phyloP scores from a whole-genome alignment of 2,113 vertebrate genomes.

The Misgurnus anguillicaudatus region DNA sequence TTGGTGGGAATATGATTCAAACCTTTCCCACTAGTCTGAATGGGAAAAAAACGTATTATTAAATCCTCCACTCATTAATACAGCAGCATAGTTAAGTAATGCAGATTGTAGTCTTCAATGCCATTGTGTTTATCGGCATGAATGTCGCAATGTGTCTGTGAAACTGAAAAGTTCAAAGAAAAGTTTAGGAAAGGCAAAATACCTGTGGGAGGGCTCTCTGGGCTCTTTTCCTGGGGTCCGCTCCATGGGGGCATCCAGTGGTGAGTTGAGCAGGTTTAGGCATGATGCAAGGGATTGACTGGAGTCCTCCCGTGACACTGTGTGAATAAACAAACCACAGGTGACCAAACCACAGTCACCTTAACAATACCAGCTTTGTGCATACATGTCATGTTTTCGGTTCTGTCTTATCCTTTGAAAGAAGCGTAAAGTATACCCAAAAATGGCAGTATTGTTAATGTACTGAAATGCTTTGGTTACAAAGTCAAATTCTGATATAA shows the following conservation, averaged over 20 bases:
- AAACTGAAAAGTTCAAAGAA: too few species aligned
- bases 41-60: too few species aligned
- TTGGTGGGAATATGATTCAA: too few species aligned
- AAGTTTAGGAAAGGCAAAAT: constrained; percentile 52
- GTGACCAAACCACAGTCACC: background rate
- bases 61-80: too few species aligned
- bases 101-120: too few species aligned
- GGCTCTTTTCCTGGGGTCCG: constrained; percentile 76
- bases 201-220: constrained; percentile 82
- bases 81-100: too few species aligned
- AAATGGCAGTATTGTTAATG: background rate
- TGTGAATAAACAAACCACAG: constrained; percentile 10
- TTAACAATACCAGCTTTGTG: background rate
- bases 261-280: constrained; percentile 83
- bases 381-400: background rate
- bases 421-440: background rate
- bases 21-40: too few species aligned
- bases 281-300: constrained; percentile 89
- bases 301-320: constrained; percentile 91
- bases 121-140: too few species aligned
- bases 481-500: too few species aligned
- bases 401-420: background rate
- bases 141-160: too few species aligned
- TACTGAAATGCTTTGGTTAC: too few species aligned
- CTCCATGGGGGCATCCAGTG: constrained; percentile 78